These are phyloP conservation scores for Caenorhabditis sp. DNA, from an alignment of 2,888 invertebrate species.

Conservation along the genomic window DNA sequence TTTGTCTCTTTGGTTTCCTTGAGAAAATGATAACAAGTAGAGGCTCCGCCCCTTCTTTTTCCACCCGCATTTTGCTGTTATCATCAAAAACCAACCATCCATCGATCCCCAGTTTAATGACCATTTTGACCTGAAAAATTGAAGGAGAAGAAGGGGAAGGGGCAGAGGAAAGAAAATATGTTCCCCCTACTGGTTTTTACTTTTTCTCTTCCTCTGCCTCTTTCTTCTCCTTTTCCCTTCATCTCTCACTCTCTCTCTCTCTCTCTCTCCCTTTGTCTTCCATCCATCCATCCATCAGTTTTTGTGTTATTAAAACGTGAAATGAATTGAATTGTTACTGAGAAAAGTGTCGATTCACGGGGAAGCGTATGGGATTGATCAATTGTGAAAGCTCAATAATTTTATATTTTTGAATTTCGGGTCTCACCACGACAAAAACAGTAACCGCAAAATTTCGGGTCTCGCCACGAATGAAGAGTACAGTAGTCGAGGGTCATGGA, in stretches of 20 bases:
- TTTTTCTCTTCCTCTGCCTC: neutral
- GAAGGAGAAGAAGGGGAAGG: no score
- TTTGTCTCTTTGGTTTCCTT: neutral
- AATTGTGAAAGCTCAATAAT: neutral
- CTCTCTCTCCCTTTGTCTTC: no score
- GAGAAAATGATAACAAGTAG: neutral
- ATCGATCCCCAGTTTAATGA: neutral
- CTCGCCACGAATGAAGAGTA: no score
- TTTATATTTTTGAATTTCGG: neutral
- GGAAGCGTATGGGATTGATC: no score
- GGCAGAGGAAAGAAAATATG: neutral
- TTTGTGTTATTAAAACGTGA: conserved; percentile 56
- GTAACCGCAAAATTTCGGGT: no score
- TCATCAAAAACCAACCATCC: neutral
- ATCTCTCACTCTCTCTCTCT: neutral
- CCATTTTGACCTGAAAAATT: conserved; percentile 11
- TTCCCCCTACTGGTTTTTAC: neutral
- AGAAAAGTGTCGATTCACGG: no score
- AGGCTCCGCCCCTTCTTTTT: neutral
- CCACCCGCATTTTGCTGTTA: neutral
- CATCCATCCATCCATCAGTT: neutral
- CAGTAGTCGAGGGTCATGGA: no score
- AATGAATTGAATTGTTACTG: conserved; percentile 50
- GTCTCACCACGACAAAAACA: no score
- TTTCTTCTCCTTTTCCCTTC: neutral